Evolutionary conservation across 2,888 invertebrate genomes (phyloP).

Genomic region (Lasioglossum leucozonium): DNA sequence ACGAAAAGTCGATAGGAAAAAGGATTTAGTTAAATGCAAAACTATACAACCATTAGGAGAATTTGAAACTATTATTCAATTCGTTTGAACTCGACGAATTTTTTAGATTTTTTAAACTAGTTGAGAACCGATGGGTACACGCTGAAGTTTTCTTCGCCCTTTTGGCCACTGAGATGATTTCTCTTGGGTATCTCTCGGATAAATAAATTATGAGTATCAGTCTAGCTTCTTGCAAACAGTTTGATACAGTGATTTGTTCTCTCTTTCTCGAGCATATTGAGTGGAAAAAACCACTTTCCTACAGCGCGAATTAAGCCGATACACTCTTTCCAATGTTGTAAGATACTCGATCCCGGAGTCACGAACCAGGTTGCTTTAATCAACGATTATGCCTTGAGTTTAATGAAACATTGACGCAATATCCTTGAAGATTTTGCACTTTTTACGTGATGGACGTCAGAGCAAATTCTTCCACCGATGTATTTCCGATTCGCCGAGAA

Average conservation of each 20-base stretch:
- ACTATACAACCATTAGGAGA: no score
- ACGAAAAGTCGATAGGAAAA: no score
- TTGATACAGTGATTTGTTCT: neutral
- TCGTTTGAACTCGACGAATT: neutral
- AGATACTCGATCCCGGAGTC: constrained; percentile 5
- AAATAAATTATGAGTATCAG: neutral
- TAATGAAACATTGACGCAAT: constrained; percentile 27
- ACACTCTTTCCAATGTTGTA: constrained; percentile 13
- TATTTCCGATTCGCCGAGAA: neutral
- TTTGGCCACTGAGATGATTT: neutral
- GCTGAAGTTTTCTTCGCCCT: neutral
- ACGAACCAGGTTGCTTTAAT: constrained; percentile 41
- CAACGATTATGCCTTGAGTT: constrained; percentile 26
- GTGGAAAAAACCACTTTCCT: neutral
- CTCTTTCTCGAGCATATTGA: neutral
- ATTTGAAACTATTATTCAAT: no score
- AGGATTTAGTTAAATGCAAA: no score
- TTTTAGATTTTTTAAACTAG: neutral
- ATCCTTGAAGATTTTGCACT: constrained; percentile 46
- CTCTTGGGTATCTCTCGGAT: neutral
- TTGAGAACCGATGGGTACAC: neutral
- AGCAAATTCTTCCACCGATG: constrained; percentile 24
- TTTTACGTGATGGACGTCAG: constrained; percentile 39
- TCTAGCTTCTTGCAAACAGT: neutral
- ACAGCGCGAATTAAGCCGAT: neutral